Conservation (phyloP, 2,113 vertebrate species). For the Centropus unirufus region DNA sequence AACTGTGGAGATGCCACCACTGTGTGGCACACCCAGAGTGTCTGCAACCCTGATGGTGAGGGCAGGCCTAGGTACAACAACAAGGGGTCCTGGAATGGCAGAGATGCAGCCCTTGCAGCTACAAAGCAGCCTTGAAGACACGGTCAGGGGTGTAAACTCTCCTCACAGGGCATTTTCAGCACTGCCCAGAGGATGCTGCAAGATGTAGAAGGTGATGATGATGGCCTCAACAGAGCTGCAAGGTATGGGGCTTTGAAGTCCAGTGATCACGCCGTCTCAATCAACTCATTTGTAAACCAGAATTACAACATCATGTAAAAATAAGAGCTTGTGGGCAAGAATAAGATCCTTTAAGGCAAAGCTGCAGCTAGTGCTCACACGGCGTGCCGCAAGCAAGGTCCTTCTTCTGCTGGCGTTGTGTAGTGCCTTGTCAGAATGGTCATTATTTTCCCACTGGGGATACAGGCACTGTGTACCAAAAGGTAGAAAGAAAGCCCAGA, state of each 20-base stretch:
- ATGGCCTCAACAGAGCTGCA: neutral
- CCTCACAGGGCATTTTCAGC: neutral
- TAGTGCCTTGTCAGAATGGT: neutral
- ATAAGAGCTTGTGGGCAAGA: neutral
- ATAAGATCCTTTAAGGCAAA: neutral
- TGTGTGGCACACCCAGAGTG: neutral
- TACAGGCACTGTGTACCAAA: neutral
- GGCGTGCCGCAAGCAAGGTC: neutral
- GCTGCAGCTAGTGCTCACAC: neutral
- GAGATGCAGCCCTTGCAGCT: neutral
- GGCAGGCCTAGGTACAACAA: neutral
- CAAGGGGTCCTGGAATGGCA: neutral
- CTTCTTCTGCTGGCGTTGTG: neutral
- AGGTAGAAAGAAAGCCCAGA: neutral
- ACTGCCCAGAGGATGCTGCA: neutral
- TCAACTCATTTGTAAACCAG: neutral
- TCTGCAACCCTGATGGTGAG: neutral
- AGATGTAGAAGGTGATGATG: neutral
- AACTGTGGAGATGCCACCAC: neutral
- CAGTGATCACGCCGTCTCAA: neutral
- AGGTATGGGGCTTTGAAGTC: neutral
- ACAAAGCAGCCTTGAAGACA: neutral
- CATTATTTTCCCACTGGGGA: neutral
- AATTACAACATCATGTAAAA: neutral
- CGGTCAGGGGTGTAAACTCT: neutral